Percentiles rank a stretch among this genome's conserved stretches.
Evolutionary conservation across 2,888 invertebrate species (phyloP).

Genomic region (Parnassius smintheus): DNA sequence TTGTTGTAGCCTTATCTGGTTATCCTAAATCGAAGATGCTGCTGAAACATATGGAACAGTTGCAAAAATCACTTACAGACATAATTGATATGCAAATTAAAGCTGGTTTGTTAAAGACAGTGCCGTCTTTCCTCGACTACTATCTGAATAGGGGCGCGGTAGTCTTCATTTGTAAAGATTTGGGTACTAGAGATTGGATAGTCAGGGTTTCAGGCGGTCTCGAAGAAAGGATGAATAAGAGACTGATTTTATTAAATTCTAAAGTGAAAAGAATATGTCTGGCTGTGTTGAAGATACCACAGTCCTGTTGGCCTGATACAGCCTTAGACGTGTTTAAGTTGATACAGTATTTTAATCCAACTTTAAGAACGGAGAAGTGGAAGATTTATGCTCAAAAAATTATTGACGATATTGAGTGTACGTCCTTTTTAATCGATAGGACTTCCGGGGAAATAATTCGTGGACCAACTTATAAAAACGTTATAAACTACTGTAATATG

Average conservation of each 20-base stretch:
- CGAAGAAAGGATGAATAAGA: conserved; percentile 64
- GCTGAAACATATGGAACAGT: conserved; percentile 59
- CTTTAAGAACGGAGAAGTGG: conserved; percentile 59
- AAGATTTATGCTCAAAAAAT: conserved; percentile 62
- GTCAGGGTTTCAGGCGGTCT: conserved; percentile 62
- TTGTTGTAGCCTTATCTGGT: conserved; percentile 62
- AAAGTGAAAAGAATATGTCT: conserved; percentile 64
- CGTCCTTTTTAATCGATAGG: conserved; percentile 63
- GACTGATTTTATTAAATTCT: conserved; percentile 57
- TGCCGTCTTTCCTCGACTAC: conserved; percentile 63
- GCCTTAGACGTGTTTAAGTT: conserved; percentile 65
- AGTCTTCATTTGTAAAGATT: conserved; percentile 67
- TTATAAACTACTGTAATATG: conserved; percentile 67
- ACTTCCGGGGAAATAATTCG: conserved; percentile 68
- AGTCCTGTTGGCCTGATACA: conserved; percentile 57
- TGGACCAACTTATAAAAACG: conserved; percentile 64
- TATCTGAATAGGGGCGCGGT: conserved; percentile 68
- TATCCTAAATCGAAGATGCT: conserved; percentile 69
- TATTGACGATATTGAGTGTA: conserved; percentile 50
- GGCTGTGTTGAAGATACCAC: conserved; percentile 62
- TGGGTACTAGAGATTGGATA: conserved; percentile 65
- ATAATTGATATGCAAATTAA: conserved; percentile 69
- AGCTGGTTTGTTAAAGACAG: conserved; percentile 55
- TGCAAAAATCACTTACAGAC: conserved; percentile 56
- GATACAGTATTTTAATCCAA: conserved; percentile 70